Base-by-base conservation (phyloP, 1,140 invertebrate genomes). In the Cryptotermes secundus region DNA sequence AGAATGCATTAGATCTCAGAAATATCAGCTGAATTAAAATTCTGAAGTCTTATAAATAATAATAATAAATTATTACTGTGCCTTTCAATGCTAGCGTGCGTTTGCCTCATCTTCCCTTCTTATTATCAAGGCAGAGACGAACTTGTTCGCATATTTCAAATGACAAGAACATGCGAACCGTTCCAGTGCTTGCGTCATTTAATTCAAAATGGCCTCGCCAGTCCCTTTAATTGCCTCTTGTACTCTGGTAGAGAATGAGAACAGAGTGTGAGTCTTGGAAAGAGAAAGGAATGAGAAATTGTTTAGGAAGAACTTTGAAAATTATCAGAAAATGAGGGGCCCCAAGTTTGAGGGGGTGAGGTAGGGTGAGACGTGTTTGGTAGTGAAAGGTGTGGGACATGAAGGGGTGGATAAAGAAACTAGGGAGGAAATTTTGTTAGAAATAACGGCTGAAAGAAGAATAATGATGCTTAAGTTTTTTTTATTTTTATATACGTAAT, bases 221-320 rank as follows among this genome's bases (percentile, higher is more conserved):
- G 81, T 82, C 81, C 81, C 24, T 82, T 82, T 82, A 82, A 82
- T 82, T 82, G 81, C 81, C 81, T 82, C 81, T 82, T 82, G 81
- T 82, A 82, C 42, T 82, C 81, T 82, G 81, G 31, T 31, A 45
- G 81, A 42, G 81, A 82, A 82, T 82, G 38, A 49, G 81, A 31
- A 31, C 38, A 31, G 81, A 81, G 81, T 82, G 81, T 34, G 81
- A 12, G 38, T 26, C 36, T 45, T n/a, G 81, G 36, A 31, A 45
- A 82, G 81, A 45, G 81, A 82, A 82, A 82, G 81, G 42, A 82
- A 82, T 82, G 81, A 82, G 81, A 82, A 82, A 82, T 82, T 82
- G 81, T 82, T 82, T 82, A 82, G 42, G 36, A 82, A 82, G 81
- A 82, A 82, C 81, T 82, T 82, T 38, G 81, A 82, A 82, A 82